Evolutionary conservation across 2,113 vertebrate species (phyloP).

Genomic region (Anolis sagrei): DNA sequence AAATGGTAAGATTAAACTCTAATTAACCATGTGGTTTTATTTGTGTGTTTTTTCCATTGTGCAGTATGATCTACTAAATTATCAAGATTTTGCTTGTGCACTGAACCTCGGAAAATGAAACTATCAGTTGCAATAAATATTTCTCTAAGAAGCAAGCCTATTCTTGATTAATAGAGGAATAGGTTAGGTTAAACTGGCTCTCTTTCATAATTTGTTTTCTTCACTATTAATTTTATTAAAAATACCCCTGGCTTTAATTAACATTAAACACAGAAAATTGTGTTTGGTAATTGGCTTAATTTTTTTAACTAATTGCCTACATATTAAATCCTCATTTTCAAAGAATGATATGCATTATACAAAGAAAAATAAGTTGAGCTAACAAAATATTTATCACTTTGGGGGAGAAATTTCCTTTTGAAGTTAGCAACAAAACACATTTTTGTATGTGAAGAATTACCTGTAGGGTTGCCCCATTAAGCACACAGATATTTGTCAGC

Average conservation of each 20-base stretch:
- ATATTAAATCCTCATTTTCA: slow-evolving; percentile 74
- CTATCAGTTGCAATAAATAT: slow-evolving; percentile 54
- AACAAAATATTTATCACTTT: slow-evolving; percentile 62
- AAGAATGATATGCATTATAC: slow-evolving; percentile 55
- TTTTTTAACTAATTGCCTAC: slow-evolving; percentile 69
- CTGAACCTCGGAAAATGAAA: slow-evolving; percentile 49
- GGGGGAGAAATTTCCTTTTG: slow-evolving; percentile 36
- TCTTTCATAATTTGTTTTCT: slow-evolving; percentile 64
- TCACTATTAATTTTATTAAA: slow-evolving; percentile 67
- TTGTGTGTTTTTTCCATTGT: slow-evolving; percentile 12
- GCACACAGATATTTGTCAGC: slow-evolving; percentile 16
- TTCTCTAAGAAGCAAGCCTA: slow-evolving; percentile 50
- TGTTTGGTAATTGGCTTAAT: slow-evolving; percentile 74
- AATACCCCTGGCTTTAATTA: slow-evolving; percentile 74
- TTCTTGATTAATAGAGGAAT: slow-evolving; percentile 68
- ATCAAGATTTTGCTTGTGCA: slow-evolving; percentile 12
- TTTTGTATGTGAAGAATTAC: slow-evolving; percentile 42
- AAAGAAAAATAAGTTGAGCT: slow-evolving; percentile 67
- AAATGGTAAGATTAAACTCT: slow-evolving; percentile 24
- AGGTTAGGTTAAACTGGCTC: slow-evolving; percentile 59
- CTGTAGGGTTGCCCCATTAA: slow-evolving; percentile 39
- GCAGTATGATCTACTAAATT: slow-evolving; percentile 17
- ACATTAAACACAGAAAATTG: slow-evolving; percentile 70
- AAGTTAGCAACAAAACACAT: slow-evolving; percentile 40
- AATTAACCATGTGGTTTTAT: not conserved